A percentile compares a stretch with the other conserved stretches of the same genome.
Conservation (phyloP, 1,140 invertebrate species). For the Drosophila miranda region DNA sequence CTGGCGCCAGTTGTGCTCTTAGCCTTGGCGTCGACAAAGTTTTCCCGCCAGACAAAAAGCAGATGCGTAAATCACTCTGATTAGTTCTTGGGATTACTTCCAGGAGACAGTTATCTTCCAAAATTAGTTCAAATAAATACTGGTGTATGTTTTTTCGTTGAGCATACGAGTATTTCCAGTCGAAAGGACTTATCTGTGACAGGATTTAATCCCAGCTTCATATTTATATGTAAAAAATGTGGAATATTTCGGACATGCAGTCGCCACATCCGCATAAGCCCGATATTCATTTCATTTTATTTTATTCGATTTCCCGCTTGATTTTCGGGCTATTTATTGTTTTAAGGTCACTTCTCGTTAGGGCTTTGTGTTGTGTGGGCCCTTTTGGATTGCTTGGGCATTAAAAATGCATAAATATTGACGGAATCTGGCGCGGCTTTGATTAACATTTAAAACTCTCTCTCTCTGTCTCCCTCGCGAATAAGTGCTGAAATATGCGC, state of each 20-base stretch:
- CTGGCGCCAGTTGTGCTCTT: slow-evolving; percentile 29
- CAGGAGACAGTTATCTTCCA: too few species aligned
- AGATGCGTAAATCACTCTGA: slow-evolving; percentile 6
- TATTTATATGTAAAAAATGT: slow-evolving; percentile 55
- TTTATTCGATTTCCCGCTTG: slow-evolving; percentile 8
- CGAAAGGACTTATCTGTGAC: slow-evolving; percentile 25
- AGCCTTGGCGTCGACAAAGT: slow-evolving; percentile 31
- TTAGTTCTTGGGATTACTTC: too few species aligned
- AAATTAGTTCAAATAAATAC: not conserved
- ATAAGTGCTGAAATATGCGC: slow-evolving; percentile 44
- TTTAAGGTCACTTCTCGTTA: slow-evolving; percentile 2
- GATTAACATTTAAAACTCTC: slow-evolving; percentile 32
- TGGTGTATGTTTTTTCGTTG: too few species aligned
- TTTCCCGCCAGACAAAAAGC: not conserved
- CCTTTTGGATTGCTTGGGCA: slow-evolving; percentile 10
- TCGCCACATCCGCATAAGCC: slow-evolving; percentile 51
- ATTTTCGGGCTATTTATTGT: slow-evolving; percentile 42
- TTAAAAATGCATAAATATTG: slow-evolving; percentile 62
- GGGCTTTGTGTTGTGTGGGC: not conserved
- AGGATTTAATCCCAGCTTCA: slow-evolving; percentile 39
- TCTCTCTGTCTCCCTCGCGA: slow-evolving; percentile 2
- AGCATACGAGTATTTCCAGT: slow-evolving; percentile 3
- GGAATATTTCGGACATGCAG: slow-evolving; percentile 49
- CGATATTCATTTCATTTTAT: slow-evolving; percentile 13
- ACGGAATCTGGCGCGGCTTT: slow-evolving; percentile 25